Conservation (phyloP, 2,888 invertebrate species). For the Deilephila porcellus region DNA sequence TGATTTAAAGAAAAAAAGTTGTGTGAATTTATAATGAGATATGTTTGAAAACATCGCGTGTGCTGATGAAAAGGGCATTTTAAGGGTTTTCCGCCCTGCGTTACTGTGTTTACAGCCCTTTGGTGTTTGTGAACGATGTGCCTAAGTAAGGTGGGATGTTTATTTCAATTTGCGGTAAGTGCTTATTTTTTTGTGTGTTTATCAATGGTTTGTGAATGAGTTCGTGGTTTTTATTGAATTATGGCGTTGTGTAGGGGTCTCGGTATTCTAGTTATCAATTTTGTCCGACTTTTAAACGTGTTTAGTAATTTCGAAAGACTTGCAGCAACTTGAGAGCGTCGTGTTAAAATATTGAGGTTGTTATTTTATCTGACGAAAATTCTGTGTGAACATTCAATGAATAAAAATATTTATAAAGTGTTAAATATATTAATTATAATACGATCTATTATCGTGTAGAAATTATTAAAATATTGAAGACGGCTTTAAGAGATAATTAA, state of each 20-base stretch:
- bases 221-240: constrained; percentile 8
- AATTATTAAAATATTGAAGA: no score
- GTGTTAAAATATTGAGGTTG: background rate
- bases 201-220: background rate
- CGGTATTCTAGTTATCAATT: background rate
- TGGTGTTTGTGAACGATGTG: constrained; percentile 69
- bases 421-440: no score
- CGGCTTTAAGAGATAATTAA: no score
- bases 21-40: constrained; percentile 56
- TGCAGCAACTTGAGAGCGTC: background rate
- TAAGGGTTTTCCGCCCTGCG: background rate
- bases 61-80: constrained; percentile 29
- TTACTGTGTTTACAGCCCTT: constrained; percentile 50
- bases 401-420: no score
- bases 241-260: background rate
- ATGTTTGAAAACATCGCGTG: constrained; percentile 39
- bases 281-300: background rate
- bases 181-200: constrained; percentile 34
- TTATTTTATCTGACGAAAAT: background rate
- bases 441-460: no score
- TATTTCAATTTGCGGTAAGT: constrained; percentile 69
- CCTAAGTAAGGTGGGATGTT: constrained; percentile 66
- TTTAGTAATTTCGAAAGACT: background rate
- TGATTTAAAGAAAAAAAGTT: constrained; percentile 61
- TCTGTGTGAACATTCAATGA: background rate